A percentile compares a stretch with the other conserved stretches of the same genome.
Conservation (phyloP, 37 sponge, comb jelly and placozoan genomes). For the Beroe forskalii region DNA sequence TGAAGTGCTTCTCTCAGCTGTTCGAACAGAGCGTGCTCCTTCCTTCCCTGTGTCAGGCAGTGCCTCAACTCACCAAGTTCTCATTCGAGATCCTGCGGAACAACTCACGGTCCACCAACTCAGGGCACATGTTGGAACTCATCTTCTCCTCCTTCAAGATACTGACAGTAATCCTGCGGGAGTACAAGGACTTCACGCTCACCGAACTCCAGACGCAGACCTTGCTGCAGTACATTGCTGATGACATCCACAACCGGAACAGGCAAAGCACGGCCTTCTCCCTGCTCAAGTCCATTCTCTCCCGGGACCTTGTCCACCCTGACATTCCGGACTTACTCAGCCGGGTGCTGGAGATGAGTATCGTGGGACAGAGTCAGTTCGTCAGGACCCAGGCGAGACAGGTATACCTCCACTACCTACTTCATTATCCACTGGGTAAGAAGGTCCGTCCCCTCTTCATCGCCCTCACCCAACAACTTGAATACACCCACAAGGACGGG, state of each 20-base stretch:
- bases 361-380: conserved; percentile 41
- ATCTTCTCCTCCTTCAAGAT: conserved; percentile 64
- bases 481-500: conserved; percentile 49
- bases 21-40: conserved; percentile 44
- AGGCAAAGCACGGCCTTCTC: conserved; percentile 57
- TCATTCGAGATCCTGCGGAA: conserved; percentile 7
- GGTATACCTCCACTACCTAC: conserved; percentile 43
- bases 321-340: conserved; percentile 1
- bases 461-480: conserved; percentile 35
- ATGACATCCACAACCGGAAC: conserved; percentile 60
- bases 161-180: conserved; percentile 33
- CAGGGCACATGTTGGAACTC: conserved; percentile 61
- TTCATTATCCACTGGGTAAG: conserved; percentile 63
- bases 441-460: background rate
- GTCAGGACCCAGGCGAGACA: conserved; percentile 36
- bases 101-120: conserved; percentile 48
- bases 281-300: conserved; percentile 48
- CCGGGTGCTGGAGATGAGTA: conserved; percentile 49
- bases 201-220: background rate
- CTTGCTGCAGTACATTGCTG: conserved; percentile 32
- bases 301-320: conserved; percentile 11
- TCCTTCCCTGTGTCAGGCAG: background rate
- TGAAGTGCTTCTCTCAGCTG: conserved; percentile 58
- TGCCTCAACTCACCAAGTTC: conserved; percentile 17
- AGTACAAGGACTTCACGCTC: conserved; percentile 42